These are phyloP conservation scores for Leptothorax acervorum DNA, from an alignment of 2,888 invertebrate species.

Conservation along the genomic window DNA sequence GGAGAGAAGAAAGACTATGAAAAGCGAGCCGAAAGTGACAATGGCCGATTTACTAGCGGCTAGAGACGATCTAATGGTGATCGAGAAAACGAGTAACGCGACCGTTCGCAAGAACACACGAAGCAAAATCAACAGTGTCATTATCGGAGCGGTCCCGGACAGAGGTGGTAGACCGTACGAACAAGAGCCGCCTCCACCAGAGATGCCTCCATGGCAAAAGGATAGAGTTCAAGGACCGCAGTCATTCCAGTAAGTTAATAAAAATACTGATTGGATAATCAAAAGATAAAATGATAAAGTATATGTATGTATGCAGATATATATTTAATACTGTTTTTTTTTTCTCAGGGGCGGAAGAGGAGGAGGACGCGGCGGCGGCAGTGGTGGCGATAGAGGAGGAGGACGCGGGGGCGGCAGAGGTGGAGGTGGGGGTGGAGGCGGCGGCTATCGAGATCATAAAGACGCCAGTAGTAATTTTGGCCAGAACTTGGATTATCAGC, in stretches of 20 bases:
- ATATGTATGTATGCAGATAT: background rate
- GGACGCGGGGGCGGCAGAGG: conserved; percentile 66
- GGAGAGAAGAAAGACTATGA: conserved; percentile 86
- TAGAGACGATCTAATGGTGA: conserved; percentile 92
- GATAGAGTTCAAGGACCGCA: conserved; percentile 86
- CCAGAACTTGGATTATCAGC: conserved; percentile 76
- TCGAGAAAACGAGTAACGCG: conserved; percentile 97
- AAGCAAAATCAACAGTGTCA: conserved; percentile 94
- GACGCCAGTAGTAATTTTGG: conserved; percentile 76
- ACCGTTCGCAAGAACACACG: conserved; percentile 94
- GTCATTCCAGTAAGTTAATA: conserved; percentile 70
- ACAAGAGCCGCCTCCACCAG: conserved; percentile 96
- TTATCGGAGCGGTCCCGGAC: conserved; percentile 97
- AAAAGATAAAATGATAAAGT: background rate
- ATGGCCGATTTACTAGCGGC: conserved; percentile 94
- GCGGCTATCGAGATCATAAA: conserved; percentile 73
- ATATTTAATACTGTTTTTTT: conserved; percentile 3
- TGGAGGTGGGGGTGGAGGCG: conserved; percentile 62
- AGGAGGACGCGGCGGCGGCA: conserved; percentile 60
- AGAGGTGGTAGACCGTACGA: conserved; percentile 97
- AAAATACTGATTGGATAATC: background rate
- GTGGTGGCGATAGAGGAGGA: conserved; percentile 75
- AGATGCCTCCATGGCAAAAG: conserved; percentile 98
- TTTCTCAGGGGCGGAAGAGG: conserved; percentile 82
- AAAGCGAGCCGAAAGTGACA: conserved; percentile 89